Conservation (phyloP, 2,888 invertebrate genomes). For the Sericinus montela region DNA sequence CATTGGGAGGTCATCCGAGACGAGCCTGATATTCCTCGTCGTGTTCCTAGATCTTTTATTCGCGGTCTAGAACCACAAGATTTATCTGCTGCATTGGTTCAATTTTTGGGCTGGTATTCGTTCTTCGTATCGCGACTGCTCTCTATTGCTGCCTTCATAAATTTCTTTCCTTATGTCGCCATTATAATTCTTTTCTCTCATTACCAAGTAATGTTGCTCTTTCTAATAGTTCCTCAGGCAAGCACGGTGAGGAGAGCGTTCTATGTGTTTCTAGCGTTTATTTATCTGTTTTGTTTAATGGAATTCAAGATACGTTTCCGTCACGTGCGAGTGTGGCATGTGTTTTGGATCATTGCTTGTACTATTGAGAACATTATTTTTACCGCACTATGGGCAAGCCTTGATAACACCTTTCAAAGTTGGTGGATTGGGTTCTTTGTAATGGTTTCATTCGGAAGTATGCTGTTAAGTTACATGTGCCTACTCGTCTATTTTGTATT, state of each 20-base stretch:
- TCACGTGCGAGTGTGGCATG: slow-evolving; percentile 84
- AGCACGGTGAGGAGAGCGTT: slow-evolving; percentile 76
- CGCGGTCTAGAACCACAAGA: slow-evolving; percentile 88
- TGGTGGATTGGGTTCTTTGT: slow-evolving; percentile 86
- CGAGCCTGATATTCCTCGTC: slow-evolving; percentile 59
- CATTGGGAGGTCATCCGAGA: slow-evolving; percentile 51
- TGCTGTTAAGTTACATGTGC: slow-evolving; percentile 78
- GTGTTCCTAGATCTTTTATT: slow-evolving; percentile 70
- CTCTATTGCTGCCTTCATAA: slow-evolving; percentile 83
- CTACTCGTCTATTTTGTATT: slow-evolving; percentile 82
- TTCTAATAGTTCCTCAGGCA: slow-evolving; percentile 83
- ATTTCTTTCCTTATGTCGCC: slow-evolving; percentile 81
- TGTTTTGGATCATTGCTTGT: slow-evolving; percentile 82
- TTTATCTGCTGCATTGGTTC: slow-evolving; percentile 82
- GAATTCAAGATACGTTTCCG: slow-evolving; percentile 89
- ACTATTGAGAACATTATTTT: slow-evolving; percentile 83
- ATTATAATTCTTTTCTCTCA: slow-evolving; percentile 81
- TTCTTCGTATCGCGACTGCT: slow-evolving; percentile 86
- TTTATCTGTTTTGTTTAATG: slow-evolving; percentile 87
- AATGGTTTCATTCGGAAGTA: slow-evolving; percentile 79
- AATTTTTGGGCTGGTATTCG: slow-evolving; percentile 88
- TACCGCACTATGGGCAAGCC: slow-evolving; percentile 82
- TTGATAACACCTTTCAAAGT: slow-evolving; percentile 73
- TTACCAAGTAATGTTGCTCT: slow-evolving; percentile 82
- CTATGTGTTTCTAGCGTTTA: slow-evolving; percentile 84